Base-by-base conservation (phyloP, 2,888 invertebrate species). In the Leucania comma region DNA sequence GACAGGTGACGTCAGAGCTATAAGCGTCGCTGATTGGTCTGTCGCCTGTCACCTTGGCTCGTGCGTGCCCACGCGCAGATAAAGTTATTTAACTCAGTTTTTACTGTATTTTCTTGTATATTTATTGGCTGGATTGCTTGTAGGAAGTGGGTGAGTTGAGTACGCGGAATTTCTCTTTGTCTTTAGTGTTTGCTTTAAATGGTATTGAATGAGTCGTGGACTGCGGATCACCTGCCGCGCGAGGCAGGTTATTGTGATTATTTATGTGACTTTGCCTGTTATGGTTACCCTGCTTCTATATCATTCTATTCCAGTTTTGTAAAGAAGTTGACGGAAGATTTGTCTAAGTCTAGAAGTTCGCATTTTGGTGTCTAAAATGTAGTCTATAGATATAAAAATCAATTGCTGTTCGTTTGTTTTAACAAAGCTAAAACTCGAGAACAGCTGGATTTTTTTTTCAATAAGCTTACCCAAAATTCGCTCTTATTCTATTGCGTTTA, bases 41-140 rank as follows among this genome's bases (percentile, higher is more conserved):
- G 24, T 62, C 24, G 29, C 38, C 46, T 80, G 84, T 85, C 79
- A 82, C 86, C 87, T 87, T 86, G 83, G 74, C 72, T 78, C 68
- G 75, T 71, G 80, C 54, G 51, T 80, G 85, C 87, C 87, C 82
- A 87, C 87, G 87, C 87, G 80, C 80, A 71, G 74, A 68, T 80
- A 73, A 58, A 67, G 72, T 74, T 80, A 78, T 78, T 82, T 83
- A 80, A 57, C 53, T 72, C 46, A 56, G 65, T 69, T 84, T 86
- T 83, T 73, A 70, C 71, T 60, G 65, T 73, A 68, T 78, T 54
- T 54, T 64, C 64, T 54, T 65, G 63, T 50, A 58, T 61, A 62
- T 80, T 68, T 69, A 75, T 61, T 69, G 62, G 10, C 32, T 57
- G 66, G 67, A 56, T 68, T 67, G 38, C 48, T 69, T 74, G 73